Percentiles rank a stretch among this genome's conserved stretches.
Evolutionary conservation across 2,888 invertebrate genomes (phyloP).

Genomic region (Venustoraphidia nigricollis): DNA sequence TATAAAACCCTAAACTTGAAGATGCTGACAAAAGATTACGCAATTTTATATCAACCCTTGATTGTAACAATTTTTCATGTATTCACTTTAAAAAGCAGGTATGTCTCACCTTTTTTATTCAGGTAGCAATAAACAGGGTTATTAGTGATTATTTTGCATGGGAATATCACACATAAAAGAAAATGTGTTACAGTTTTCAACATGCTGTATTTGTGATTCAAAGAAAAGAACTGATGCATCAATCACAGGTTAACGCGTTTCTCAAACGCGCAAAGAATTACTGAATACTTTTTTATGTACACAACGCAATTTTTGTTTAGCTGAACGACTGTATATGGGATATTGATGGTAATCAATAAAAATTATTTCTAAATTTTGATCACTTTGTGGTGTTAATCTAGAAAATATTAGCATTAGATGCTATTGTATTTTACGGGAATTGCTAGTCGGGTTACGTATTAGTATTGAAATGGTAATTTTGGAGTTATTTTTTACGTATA

Average conservation of each 20-base stretch:
- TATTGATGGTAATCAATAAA: conserved; percentile 4
- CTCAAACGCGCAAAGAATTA: too few relatives aligned
- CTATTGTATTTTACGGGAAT: too few relatives aligned
- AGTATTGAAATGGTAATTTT: neutral
- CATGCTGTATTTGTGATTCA: neutral
- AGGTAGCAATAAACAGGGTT: neutral
- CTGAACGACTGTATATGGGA: too few relatives aligned
- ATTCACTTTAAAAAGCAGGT: too few relatives aligned
- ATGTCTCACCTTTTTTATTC: neutral
- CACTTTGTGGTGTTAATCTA: conserved; percentile 4
- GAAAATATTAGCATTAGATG: neutral
- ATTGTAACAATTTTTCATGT: too few relatives aligned
- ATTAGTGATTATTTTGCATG: neutral
- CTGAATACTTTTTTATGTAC: too few relatives aligned
- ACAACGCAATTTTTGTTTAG: too few relatives aligned
- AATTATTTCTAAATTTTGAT: conserved; percentile 5
- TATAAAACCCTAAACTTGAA: too few relatives aligned
- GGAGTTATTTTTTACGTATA: neutral
- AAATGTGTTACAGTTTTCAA: neutral
- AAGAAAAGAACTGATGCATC: neutral
- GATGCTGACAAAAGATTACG: too few relatives aligned
- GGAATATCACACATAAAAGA: neutral
- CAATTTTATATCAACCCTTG: too few relatives aligned
- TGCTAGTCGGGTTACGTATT: neutral
- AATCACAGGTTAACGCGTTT: conserved; percentile 2